Percentiles rank a stretch among this genome's conserved stretches.
Conservation (phyloP, 2,888 invertebrate species). For the Aspidiotus rigidus region DNA sequence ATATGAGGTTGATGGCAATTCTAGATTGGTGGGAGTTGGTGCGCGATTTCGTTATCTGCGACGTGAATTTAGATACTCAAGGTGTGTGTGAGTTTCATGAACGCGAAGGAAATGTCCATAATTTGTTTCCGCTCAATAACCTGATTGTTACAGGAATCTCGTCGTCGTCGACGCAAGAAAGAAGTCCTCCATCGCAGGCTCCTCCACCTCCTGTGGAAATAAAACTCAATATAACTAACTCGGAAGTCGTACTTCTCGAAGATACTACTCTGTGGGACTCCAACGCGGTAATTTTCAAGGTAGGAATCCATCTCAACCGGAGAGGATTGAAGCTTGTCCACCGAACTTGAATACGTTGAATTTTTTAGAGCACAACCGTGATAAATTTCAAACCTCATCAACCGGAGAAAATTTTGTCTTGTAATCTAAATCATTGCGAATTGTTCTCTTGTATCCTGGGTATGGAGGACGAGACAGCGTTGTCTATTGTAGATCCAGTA, state of each 20-base stretch:
- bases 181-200: not conserved
- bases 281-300: constrained; percentile 68
- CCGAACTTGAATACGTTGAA: not conserved
- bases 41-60: constrained; percentile 61
- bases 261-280: constrained; percentile 79
- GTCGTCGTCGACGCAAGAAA: no score
- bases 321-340: not conserved
- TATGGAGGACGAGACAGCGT: constrained; percentile 82
- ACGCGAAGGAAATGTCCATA: no score
- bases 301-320: constrained; percentile 36
- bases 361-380: constrained; percentile 70
- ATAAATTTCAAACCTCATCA: constrained; percentile 63
- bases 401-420: constrained; percentile 66
- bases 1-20: constrained; percentile 88
- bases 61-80: constrained; percentile 36
- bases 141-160: not conserved
- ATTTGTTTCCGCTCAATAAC: not conserved
- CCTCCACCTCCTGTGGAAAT: constrained; percentile 53
- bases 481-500: constrained; percentile 89
- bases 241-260: constrained; percentile 89
- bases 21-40: constrained; percentile 88
- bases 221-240: constrained; percentile 88
- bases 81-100: not conserved
- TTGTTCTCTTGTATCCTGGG: constrained; percentile 86
- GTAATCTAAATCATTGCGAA: constrained; percentile 81